phyloP scores from a whole-genome alignment of 1,140 invertebrate genomes.

The Ephestia elutella region DNA sequence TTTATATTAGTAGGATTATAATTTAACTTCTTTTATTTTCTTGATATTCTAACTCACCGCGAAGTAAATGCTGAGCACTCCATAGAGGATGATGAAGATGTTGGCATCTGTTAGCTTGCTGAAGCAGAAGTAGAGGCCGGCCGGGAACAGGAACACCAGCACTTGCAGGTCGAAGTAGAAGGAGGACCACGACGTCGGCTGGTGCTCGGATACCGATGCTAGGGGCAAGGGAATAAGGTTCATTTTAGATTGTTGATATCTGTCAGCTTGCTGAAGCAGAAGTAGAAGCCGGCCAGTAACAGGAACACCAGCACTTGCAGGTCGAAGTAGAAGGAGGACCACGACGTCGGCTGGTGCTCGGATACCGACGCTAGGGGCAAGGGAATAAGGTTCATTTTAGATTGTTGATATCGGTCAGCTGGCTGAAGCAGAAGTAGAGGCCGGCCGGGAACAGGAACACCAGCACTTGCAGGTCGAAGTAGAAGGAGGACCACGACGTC shows the following conservation, averaged over 20 bases:
- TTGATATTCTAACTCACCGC: constrained; percentile 81
- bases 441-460: constrained; percentile 97
- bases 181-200: constrained; percentile 98
- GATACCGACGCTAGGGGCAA: constrained; percentile 89
- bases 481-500: constrained; percentile 98
- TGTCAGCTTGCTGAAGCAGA: constrained; percentile 94
- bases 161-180: constrained; percentile 99
- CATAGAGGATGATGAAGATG: constrained; percentile 98
- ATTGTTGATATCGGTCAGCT: constrained; percentile 85
- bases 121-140: constrained; percentile 97
- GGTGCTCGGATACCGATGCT: constrained; percentile 98
- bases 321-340: constrained; percentile 99
- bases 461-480: constrained; percentile 96
- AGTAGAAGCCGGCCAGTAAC: constrained; percentile 96
- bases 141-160: constrained; percentile 95
- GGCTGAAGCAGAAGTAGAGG: constrained; percentile 96
- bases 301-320: constrained; percentile 95
- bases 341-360: constrained; percentile 98
- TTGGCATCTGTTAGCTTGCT: constrained; percentile 94
- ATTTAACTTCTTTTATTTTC: too few relatives aligned
- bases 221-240: constrained; percentile 3
- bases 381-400: not conserved
- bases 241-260: constrained; percentile 74
- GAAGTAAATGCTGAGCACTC: constrained; percentile 98
- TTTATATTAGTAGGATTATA: too few relatives aligned